A percentile compares a stretch with the other conserved stretches of the same genome.
phyloP scores from a whole-genome alignment of 1,140 invertebrate genomes.

The Cotesia glomerata region DNA sequence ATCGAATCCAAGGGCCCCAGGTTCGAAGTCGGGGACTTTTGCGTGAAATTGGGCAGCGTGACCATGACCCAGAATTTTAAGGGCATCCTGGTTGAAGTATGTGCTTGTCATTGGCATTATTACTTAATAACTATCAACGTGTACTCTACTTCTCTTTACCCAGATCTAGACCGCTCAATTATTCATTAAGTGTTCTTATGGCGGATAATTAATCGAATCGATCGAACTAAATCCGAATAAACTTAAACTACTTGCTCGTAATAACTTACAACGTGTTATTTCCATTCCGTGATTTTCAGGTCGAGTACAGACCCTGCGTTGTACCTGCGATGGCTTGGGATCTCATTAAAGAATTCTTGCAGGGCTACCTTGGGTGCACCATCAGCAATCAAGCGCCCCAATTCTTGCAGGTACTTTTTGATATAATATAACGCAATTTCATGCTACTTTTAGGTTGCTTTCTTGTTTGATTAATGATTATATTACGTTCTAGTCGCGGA shows the following conservation, averaged over 20 bases:
- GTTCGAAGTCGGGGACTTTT: conserved; percentile 93
- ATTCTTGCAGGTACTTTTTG: conserved; percentile 65
- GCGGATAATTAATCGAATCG: too few species aligned
- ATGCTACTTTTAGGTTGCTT: neutral
- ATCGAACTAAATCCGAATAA: too few species aligned
- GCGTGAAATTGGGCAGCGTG: conserved; percentile 91
- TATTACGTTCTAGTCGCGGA: conserved; percentile 72
- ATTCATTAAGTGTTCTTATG: too few species aligned
- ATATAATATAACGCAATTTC: neutral
- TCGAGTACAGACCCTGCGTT: conserved; percentile 91
- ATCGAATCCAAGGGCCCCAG: conserved; percentile 89
- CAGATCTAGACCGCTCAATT: too few species aligned
- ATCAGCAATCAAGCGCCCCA: conserved; percentile 70
- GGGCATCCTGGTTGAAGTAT: conserved; percentile 90
- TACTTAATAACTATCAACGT: too few species aligned
- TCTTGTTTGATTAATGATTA: neutral
- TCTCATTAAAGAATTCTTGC: conserved; percentile 89
- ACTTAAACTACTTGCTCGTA: too few species aligned
- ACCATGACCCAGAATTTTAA: conserved; percentile 93
- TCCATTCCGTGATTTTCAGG: conserved; percentile 61
- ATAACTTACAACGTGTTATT: neutral
- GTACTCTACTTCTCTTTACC: too few species aligned
- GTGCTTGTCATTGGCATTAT: too few species aligned
- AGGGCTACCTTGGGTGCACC: conserved; percentile 85
- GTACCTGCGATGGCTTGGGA: conserved; percentile 89